phyloP scores from a whole-genome alignment of 2,888 invertebrate genomes.

The Eledona agricola region DNA sequence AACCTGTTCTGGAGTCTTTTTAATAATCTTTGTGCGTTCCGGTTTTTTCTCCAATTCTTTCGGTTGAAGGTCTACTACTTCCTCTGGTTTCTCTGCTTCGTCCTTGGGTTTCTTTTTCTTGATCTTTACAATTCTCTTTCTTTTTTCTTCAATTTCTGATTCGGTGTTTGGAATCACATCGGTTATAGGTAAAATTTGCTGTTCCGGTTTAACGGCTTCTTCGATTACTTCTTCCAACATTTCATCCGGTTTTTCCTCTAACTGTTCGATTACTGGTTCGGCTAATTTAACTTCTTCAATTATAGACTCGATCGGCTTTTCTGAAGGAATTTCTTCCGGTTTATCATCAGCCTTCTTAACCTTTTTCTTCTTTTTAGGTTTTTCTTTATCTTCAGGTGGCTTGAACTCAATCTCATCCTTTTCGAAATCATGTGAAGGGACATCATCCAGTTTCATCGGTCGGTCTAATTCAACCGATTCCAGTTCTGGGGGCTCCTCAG shows the following conservation, averaged over 20 bases:
- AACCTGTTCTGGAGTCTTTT: constrained; percentile 41
- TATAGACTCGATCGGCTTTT: constrained; percentile 34
- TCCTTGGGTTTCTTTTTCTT: constrained; percentile 34
- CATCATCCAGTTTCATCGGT: constrained; percentile 15
- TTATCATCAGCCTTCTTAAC: constrained; percentile 26
- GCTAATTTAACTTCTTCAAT: constrained; percentile 8
- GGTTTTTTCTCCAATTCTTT: constrained; percentile 21
- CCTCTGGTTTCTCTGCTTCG: constrained; percentile 23
- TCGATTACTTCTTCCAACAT: constrained; percentile 9
- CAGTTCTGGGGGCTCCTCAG: constrained; percentile 41
- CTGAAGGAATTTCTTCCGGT: constrained; percentile 28
- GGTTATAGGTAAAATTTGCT: constrained; percentile 29
- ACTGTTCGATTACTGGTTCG: constrained; percentile 9
- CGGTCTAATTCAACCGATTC: constrained; percentile 21
- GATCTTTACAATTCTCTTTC: constrained; percentile 24
- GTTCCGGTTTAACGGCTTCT: constrained; percentile 25
- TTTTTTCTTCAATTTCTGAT: constrained; percentile 22
- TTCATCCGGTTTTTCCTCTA: constrained; percentile 9
- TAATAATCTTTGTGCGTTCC: constrained; percentile 53
- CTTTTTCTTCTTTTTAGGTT: constrained; percentile 34
- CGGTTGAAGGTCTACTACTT: constrained; percentile 21
- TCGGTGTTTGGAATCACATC: constrained; percentile 28
- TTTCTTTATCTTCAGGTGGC: constrained; percentile 52
- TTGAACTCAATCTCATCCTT: constrained; percentile 36
- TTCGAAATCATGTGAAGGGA: constrained; percentile 37